Evolutionary conservation across 2,113 vertebrate genomes (phyloP), one percentile per base, ranked within the genome.

Genomic region (Callipepla californica): DNA sequence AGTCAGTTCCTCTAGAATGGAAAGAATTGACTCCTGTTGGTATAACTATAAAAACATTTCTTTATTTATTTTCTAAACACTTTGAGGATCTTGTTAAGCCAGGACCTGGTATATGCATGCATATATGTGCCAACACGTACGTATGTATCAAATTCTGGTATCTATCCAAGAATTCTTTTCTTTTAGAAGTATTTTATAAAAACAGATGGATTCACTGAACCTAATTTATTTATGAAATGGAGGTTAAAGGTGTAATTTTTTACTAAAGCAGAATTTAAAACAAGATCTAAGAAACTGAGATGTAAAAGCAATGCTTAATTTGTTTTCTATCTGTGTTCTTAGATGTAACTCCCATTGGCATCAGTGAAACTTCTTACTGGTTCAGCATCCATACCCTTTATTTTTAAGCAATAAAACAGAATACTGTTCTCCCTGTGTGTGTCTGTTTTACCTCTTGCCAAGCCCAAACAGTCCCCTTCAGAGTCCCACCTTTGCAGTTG

Each of bases 341-440:
- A 74, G 61, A 6, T 15, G 10, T 59, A 62, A 21, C n/a, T 40
- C 23, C 47, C 58, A 0, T 30, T 78, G 53, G 82, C 7, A 11
- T 17, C 66, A 76, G 67, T 68, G 47, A 51, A 48, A 45, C 3
- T 48, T 38, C 32, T 6, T 32, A 20, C 34, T 68, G 34, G 10
- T 78, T 78, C 38, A 7, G 28, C 63, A 45, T 23, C 4, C 1
- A 63, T 30, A 47, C 32, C 13, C 63, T 77, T n/a, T 13, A 19
- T 26, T 77, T 51, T 36, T 61, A 44, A 57, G 57, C 40, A 36
- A 8, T 3, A 21, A 28, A 66, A 7, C 2, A 11, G 9, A 63
- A 18, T 48, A 0, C n/a, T 45, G 77, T 70, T 62, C 51, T 57
- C 26, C 32, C 13, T 40, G 0, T 13, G 2, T 26, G 26, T 9